phyloP scores from a whole-genome alignment of 2,888 invertebrate genomes.

The Heliconius sara region DNA sequence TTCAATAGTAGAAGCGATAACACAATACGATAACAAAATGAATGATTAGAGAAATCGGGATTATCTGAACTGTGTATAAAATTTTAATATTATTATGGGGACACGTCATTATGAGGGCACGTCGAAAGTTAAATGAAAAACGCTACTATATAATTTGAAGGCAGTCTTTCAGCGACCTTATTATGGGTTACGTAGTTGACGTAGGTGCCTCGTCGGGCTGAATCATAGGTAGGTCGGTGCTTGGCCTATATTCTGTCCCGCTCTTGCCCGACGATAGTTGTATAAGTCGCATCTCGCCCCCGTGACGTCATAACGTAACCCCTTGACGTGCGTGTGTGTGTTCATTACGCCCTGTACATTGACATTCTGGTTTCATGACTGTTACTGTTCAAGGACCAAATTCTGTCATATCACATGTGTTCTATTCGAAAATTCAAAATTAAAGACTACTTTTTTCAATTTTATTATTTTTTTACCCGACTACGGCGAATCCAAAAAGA shows the following conservation, averaged over 20 bases:
- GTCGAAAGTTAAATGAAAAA: conserved; percentile 34
- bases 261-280: conserved; percentile 52
- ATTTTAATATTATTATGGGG: conserved; percentile 26
- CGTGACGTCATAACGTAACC: conserved; percentile 80
- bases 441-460: not conserved
- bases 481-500: too few species aligned
- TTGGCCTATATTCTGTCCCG: conserved; percentile 79
- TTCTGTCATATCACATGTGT: not conserved
- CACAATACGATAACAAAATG: too few species aligned
- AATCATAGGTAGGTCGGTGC: conserved; percentile 79
- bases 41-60: conserved; percentile 8
- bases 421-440: not conserved
- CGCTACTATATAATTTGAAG: conserved; percentile 48
- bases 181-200: conserved; percentile 61
- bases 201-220: conserved; percentile 67
- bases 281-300: conserved; percentile 55
- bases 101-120: conserved; percentile 15
- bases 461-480: too few species aligned
- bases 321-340: conserved; percentile 61
- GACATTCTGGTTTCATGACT: conserved; percentile 55
- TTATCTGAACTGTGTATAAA: conserved; percentile 23
- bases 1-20: too few species aligned
- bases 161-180: conserved; percentile 52
- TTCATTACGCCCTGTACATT: conserved; percentile 57
- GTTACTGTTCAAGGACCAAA: conserved; percentile 52